These are phyloP conservation scores for Drosophila atroscutellata DNA, from an alignment of 2,888 invertebrate genomes.

Conservation along the genomic window DNA sequence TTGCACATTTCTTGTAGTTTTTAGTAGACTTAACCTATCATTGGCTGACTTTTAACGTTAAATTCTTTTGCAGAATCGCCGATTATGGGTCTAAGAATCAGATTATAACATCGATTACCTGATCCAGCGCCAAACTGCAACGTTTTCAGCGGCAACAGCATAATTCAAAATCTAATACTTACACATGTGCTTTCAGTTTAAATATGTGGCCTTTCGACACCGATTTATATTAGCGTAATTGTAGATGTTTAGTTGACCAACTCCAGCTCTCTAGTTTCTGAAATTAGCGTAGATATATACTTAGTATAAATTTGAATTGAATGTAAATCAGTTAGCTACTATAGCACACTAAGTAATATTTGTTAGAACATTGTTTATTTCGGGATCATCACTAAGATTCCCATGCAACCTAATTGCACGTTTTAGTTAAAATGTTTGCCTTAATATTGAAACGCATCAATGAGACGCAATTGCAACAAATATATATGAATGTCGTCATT, in stretches of 20 bases:
- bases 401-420: slow-evolving; percentile 11
- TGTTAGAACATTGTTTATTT: slow-evolving; percentile 26
- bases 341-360: slow-evolving; percentile 25
- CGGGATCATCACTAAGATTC: slow-evolving; percentile 2
- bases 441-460: slow-evolving; percentile 42
- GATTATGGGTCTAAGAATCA: slow-evolving; percentile 87
- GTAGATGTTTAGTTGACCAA: slow-evolving; percentile 39
- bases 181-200: slow-evolving; percentile 63
- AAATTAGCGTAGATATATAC: slow-evolving; percentile 20
- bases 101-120: slow-evolving; percentile 86
- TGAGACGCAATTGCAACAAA: slow-evolving; percentile 31
- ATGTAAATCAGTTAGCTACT: slow-evolving; percentile 24
- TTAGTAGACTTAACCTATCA: too few relatives aligned
- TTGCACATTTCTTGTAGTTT: slow-evolving; percentile 17
- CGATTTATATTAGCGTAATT: slow-evolving; percentile 61
- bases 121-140: slow-evolving; percentile 68
- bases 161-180: slow-evolving; percentile 17
- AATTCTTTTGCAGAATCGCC: slow-evolving; percentile 85
- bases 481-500: slow-evolving; percentile 41
- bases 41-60: neutral
- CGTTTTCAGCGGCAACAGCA: slow-evolving; percentile 24
- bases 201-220: slow-evolving; percentile 76
- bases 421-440: slow-evolving; percentile 55
- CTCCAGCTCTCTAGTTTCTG: slow-evolving; percentile 41
- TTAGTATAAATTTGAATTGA: slow-evolving; percentile 41